These are phyloP conservation scores for Hemicrepidius hirtus DNA, from an alignment of 2,888 invertebrate genomes.

Conservation along the genomic window DNA sequence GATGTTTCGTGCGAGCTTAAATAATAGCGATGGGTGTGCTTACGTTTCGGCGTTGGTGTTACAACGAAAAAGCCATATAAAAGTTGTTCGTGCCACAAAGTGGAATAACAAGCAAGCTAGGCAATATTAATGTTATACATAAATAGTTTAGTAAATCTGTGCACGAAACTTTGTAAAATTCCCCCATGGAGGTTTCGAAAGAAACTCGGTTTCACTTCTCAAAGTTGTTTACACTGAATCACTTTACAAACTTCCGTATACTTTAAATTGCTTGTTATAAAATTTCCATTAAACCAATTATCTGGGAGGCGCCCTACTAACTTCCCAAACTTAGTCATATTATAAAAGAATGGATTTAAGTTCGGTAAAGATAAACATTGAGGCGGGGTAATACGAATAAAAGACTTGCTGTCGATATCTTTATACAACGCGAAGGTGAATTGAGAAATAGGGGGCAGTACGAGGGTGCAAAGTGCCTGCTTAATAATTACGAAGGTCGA, in stretches of 20 bases:
- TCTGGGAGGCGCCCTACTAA: conserved; percentile 30
- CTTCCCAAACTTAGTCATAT: conserved; percentile 30
- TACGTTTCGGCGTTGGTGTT: no score
- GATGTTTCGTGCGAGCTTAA: no score
- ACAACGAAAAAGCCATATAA: neutral
- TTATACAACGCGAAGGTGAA: conserved; percentile 21
- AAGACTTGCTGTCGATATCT: conserved; percentile 18
- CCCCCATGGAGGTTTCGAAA: conserved; percentile 5
- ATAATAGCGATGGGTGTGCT: no score
- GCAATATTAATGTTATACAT: neutral
- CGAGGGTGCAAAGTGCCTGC: conserved; percentile 40
- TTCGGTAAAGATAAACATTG: conserved; percentile 28
- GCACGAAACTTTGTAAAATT: neutral
- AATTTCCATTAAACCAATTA: conserved; percentile 40
- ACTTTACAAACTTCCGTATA: conserved; percentile 28
- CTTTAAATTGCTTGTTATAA: conserved; percentile 41
- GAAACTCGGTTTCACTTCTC: conserved; percentile 27
- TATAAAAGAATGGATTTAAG: conserved; percentile 30
- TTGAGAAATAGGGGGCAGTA: conserved; percentile 31
- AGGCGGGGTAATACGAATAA: conserved; percentile 5
- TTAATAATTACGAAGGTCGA: conserved; percentile 43
- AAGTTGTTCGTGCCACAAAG: no score
- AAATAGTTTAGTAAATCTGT: conserved; percentile 7
- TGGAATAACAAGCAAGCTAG: no score
- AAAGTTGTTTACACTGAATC: conserved; percentile 32